Percentiles rank a stretch among this genome's conserved stretches.
Evolutionary conservation across 2,888 invertebrate species (phyloP).

Genomic region (Sminthurinus aureus): DNA sequence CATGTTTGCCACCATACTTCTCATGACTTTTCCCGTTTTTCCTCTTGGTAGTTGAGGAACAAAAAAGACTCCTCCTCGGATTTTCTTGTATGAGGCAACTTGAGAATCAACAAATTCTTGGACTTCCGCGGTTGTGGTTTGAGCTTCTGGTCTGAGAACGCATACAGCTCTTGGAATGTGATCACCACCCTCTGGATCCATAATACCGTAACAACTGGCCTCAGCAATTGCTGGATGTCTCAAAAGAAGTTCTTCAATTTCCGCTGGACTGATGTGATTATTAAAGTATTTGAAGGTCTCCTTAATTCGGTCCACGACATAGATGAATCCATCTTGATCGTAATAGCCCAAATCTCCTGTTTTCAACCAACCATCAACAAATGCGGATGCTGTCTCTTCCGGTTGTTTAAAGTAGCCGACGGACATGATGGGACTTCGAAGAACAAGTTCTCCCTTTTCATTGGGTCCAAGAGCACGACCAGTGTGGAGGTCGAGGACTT

Average conservation of each 20-base stretch:
- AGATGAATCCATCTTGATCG: slow-evolving; percentile 55
- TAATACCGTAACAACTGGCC: slow-evolving; percentile 56
- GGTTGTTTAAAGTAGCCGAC: slow-evolving; percentile 52
- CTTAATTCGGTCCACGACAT: slow-evolving; percentile 56
- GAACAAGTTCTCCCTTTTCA: slow-evolving; percentile 50
- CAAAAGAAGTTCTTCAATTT: slow-evolving; percentile 54
- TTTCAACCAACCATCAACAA: slow-evolving; percentile 50
- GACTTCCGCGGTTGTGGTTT: slow-evolving; percentile 46
- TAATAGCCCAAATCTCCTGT: slow-evolving; percentile 57
- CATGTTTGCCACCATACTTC: slow-evolving; percentile 50
- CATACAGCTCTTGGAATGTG: slow-evolving; percentile 57
- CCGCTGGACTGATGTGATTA: slow-evolving; percentile 56
- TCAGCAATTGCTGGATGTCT: slow-evolving; percentile 54
- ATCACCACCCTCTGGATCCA: slow-evolving; percentile 58
- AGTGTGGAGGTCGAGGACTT: slow-evolving; percentile 53
- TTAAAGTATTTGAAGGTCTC: slow-evolving; percentile 58
- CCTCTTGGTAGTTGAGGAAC: slow-evolving; percentile 54
- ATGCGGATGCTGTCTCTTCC: slow-evolving; percentile 48
- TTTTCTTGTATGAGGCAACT: slow-evolving; percentile 56
- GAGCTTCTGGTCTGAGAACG: slow-evolving; percentile 46
- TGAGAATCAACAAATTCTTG: slow-evolving; percentile 50
- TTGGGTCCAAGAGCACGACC: slow-evolving; percentile 52
- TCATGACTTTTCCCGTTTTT: slow-evolving; percentile 57
- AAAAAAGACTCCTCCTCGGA: slow-evolving; percentile 56
- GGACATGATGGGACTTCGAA: slow-evolving; percentile 53